Evolutionary conservation across 2,113 vertebrate species (phyloP).

Genomic region (Phocoena sinus): DNA sequence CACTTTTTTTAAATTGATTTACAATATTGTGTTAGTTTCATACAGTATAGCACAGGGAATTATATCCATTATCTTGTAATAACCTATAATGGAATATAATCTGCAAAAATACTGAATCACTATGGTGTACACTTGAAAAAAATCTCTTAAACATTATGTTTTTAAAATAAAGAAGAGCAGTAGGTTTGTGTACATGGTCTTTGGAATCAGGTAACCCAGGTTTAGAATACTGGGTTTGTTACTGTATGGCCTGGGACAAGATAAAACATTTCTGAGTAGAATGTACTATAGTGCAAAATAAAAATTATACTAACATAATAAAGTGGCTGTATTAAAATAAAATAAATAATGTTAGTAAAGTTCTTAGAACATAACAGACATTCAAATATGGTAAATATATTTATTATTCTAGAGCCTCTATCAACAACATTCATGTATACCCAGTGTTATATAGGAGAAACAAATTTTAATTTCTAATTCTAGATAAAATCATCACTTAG

Average conservation of each 20-base stretch:
- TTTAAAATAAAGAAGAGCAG: constrained; percentile 3
- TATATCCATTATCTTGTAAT: not conserved
- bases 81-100: not conserved
- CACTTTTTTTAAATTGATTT: not conserved
- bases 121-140: not conserved
- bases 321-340: not conserved
- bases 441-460: not conserved
- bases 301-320: not conserved
- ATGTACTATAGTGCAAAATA: not conserved
- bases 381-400: not conserved
- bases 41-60: not conserved
- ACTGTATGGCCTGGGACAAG: not conserved
- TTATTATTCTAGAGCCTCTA: not conserved
- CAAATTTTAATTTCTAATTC: constrained; percentile 17
- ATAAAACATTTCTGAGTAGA: not conserved
- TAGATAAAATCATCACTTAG: not conserved
- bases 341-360: not conserved
- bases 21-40: not conserved
- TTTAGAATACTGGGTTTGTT: not conserved
- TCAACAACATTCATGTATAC: not conserved
- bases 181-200: not conserved
- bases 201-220: not conserved
- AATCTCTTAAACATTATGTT: not conserved
- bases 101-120: not conserved
- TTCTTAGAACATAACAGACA: not conserved